Percentiles rank a stretch among this genome's conserved stretches.
Evolutionary conservation across 92 coral and sea anemone species (phyloP).

Genomic region (Siderastrea siderea): DNA sequence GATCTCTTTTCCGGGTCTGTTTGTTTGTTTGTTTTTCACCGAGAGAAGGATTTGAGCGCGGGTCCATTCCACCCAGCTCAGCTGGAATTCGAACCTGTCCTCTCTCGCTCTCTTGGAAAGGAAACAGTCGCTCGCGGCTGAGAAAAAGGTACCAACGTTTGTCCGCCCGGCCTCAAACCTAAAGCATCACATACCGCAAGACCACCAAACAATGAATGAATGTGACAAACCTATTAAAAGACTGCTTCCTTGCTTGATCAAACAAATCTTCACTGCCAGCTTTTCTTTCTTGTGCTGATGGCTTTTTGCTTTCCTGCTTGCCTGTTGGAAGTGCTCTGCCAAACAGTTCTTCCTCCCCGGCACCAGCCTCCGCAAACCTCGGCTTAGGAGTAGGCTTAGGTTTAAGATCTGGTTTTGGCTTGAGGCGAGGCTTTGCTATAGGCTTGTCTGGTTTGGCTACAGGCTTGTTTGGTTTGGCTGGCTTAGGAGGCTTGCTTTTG

Average conservation of each 20-base stretch:
- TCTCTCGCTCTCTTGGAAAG: no score
- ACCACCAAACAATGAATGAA: neutral
- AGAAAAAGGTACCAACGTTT: no score
- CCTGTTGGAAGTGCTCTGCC: constrained; percentile 28
- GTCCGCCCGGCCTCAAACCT: neutral
- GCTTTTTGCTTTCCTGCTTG: constrained; percentile 34
- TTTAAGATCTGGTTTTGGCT: constrained; percentile 92
- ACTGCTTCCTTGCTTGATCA: constrained; percentile 76
- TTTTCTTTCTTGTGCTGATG: constrained; percentile 18
- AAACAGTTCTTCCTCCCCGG: constrained; percentile 76
- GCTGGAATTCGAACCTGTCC: no score
- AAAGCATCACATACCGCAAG: neutral
- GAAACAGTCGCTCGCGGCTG: no score
- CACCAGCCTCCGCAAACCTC: constrained; percentile 86
- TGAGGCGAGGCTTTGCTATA: constrained; percentile 74
- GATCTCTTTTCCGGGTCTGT: no score
- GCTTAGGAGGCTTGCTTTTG: constrained; percentile 76
- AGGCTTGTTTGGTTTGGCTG: constrained; percentile 77
- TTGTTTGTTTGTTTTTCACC: no score
- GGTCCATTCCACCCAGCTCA: no score
- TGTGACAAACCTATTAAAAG: constrained; percentile 71
- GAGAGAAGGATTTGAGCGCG: no score
- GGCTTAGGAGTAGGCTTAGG: constrained; percentile 97
- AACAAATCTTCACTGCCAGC: constrained; percentile 67
- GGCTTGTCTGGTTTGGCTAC: constrained; percentile 58